Evolutionary conservation across 2,113 vertebrate genomes (phyloP).

Genomic region (Oryzias woworae): DNA sequence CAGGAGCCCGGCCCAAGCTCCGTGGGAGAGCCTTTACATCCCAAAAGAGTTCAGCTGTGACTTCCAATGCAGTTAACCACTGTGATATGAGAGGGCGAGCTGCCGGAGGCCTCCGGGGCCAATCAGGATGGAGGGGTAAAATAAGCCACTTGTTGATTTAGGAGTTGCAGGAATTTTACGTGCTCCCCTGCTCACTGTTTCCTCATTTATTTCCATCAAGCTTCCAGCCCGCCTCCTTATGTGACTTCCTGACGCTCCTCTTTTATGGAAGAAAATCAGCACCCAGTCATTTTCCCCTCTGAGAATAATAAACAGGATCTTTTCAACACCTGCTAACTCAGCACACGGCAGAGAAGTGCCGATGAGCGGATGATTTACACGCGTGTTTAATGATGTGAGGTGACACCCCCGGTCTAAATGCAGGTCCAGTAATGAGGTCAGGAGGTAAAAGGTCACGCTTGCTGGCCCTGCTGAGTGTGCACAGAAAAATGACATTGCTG

Average conservation of each 20-base stretch:
- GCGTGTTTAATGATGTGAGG: conserved; percentile 46
- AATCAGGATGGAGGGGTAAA: conserved; percentile 54
- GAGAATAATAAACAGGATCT: not conserved
- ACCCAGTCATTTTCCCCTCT: not conserved
- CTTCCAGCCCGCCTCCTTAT: too few relatives aligned
- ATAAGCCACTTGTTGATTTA: conserved; percentile 54
- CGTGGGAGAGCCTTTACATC: conserved; percentile 59
- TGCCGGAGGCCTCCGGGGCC: conserved; percentile 23
- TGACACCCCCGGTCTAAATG: conserved; percentile 36
- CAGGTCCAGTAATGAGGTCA: conserved; percentile 61
- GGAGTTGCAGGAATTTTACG: conserved; percentile 43
- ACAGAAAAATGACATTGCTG: conserved; percentile 21
- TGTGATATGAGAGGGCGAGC: conserved; percentile 57
- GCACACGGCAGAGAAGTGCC: conserved; percentile 3
- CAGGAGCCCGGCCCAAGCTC: conserved; percentile 49
- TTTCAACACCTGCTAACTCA: not conserved
- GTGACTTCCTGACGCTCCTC: too few relatives aligned
- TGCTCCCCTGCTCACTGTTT: conserved; percentile 11
- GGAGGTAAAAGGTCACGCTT: conserved; percentile 52
- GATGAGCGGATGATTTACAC: conserved; percentile 45
- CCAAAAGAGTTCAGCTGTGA: conserved; percentile 66
- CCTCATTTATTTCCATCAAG: not conserved
- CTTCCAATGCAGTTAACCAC: conserved; percentile 64
- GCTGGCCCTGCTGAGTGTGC: conserved; percentile 32
- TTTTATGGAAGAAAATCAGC: too few relatives aligned